Conservation (phyloP, 92 coral and sea anemone species). For the Phenganax stokvisi region DNA sequence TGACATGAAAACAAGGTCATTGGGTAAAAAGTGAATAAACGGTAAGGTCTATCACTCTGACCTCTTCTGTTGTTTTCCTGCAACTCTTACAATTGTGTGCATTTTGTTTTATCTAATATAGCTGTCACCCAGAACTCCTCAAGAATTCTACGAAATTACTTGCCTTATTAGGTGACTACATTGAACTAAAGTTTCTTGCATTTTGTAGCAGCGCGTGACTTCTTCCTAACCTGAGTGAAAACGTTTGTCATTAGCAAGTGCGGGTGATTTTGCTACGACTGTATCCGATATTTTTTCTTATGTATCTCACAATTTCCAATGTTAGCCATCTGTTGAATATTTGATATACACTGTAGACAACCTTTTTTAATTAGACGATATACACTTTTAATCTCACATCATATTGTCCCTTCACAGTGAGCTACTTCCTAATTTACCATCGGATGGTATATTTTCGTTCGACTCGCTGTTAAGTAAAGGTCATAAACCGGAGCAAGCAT, state of each 20-base stretch:
- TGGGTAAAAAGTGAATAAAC: no score
- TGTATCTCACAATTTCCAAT: no score
- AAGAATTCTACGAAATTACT: slow-evolving; percentile 93
- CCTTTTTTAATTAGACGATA: no score
- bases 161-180: slow-evolving; percentile 81
- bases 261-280: no score
- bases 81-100: neutral
- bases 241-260: no score
- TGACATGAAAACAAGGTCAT: no score
- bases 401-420: slow-evolving; percentile 54
- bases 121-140: slow-evolving; percentile 97
- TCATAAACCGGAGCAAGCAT: slow-evolving; percentile 80
- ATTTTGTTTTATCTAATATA: slow-evolving; percentile 29
- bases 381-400: no score
- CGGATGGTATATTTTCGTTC: slow-evolving; percentile 83
- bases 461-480: slow-evolving; percentile 75
- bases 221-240: no score
- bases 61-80: neutral
- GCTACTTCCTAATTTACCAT: slow-evolving; percentile 80
- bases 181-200: neutral
- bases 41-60: neutral
- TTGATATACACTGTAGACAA: no score
- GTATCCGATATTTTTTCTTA: no score
- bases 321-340: no score
- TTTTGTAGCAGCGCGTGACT: neutral